Conservation (phyloP, 2,888 invertebrate species). For the Epicampocera succincta region DNA sequence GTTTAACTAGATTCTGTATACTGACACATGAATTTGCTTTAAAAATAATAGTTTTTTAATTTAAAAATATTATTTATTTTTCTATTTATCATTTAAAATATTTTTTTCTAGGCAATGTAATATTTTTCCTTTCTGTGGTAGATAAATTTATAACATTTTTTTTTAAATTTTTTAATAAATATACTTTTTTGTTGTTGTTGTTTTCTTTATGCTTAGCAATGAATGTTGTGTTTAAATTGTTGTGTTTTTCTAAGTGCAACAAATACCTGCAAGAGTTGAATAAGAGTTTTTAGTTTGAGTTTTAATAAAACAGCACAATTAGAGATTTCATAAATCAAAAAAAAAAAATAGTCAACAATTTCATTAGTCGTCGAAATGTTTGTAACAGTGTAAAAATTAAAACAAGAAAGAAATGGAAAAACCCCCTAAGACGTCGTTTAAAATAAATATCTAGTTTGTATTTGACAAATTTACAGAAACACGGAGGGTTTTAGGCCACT, state of each 20-base stretch:
- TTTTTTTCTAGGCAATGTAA: conserved; percentile 68
- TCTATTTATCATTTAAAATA: conserved; percentile 45
- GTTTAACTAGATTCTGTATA: conserved; percentile 30
- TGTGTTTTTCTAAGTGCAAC: conserved; percentile 40
- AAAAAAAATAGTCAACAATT: neutral
- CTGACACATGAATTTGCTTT: conserved; percentile 14
- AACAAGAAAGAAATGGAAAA: no score
- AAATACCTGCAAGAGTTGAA: conserved; percentile 47
- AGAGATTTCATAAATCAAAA: neutral
- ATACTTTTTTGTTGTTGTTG: conserved; percentile 65
- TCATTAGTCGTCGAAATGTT: no score
- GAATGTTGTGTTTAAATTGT: conserved; percentile 34
- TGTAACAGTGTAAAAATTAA: no score
- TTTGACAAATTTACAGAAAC: no score
- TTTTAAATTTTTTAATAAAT: conserved; percentile 60
- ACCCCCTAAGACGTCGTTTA: no score
- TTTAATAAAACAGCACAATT: conserved; percentile 36
- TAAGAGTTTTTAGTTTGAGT: conserved; percentile 30
- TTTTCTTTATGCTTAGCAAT: conserved; percentile 62
- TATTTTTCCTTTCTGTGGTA: conserved; percentile 64
- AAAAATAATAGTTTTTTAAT: no score
- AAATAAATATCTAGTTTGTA: no score
- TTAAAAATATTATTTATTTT: no score
- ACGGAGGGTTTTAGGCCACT: no score
- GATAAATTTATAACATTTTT: conserved; percentile 70